Base-by-base conservation (phyloP, 2,113 vertebrate genomes). In the Acanthisitta chloris region DNA sequence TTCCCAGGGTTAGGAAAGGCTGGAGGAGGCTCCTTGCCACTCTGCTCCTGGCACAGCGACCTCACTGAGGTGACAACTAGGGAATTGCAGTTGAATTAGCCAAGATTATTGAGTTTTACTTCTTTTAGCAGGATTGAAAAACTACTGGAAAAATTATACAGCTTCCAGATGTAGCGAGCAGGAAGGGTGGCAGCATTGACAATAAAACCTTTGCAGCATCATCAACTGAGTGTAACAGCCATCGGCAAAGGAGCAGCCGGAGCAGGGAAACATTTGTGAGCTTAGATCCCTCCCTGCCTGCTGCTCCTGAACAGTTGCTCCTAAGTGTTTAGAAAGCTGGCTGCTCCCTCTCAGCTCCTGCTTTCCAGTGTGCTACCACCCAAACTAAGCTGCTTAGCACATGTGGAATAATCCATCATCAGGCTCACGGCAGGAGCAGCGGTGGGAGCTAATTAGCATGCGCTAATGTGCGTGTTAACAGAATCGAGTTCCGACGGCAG, bases 171-270 rank as follows among this genome's bases (percentile, higher is more conserved):
- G 31, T 5, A 0, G 21, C 4, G 0, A n/a, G 62, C 45, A 49
- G 40, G 17, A 28, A 16, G 54, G 40, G 67, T 0, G 28, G 36
- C 74, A 79, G 49, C 18, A 17, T 0, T 2, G 51, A 10, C n/a
- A 42, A 42, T 13, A n/a, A n/a, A 42, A 38, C 6, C 4, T 65
- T 36, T 4, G 9, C 61, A 14, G 45, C 34, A 12, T 14, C 86
- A 19, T 20, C 48, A 4, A 1, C 40, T 2, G 9, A 16, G 24
- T 4, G 8, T 2, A 9, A 36, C 2, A 1, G 51, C 42, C 6
- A 0, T 6, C 1, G 15, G 45, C 78, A 20, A 20, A 5, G 51
- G 71, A 76, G 52, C 48, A 31, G 40, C 69, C 7, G 8, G 49
- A 42, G 69, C 81, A 26, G 64, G 79, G 71, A 25, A 57, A 29